Evolutionary conservation across 1,140 invertebrate genomes (phyloP).

Genomic region (Theocolax elegans): DNA sequence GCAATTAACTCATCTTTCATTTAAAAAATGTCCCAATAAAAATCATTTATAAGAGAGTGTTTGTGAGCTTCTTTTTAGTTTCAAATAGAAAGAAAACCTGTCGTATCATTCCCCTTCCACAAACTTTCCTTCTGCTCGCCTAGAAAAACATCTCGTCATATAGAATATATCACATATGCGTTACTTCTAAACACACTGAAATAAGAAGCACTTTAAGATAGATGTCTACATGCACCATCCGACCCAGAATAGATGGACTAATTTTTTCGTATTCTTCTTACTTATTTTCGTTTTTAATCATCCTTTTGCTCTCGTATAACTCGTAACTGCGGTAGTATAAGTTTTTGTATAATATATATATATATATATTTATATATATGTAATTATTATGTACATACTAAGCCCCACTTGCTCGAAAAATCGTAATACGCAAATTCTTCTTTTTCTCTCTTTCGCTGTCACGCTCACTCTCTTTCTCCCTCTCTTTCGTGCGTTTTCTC

Average conservation of each 20-base stretch:
- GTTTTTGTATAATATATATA: slow-evolving; percentile 38
- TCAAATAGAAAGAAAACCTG: slow-evolving; percentile 13
- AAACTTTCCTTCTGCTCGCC: slow-evolving; percentile 41
- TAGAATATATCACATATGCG: slow-evolving; percentile 69
- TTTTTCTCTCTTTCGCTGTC: slow-evolving; percentile 3
- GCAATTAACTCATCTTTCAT: slow-evolving; percentile 5
- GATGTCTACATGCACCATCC: slow-evolving; percentile 65
- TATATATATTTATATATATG: slow-evolving; percentile 55
- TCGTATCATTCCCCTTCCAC: slow-evolving; percentile 32
- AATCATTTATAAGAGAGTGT: slow-evolving; percentile 36
- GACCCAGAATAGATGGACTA: slow-evolving; percentile 63
- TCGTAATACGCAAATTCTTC: slow-evolving; percentile 34
- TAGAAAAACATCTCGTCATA: slow-evolving; percentile 57
- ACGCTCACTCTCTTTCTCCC: slow-evolving; percentile 24
- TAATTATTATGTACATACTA: slow-evolving; percentile 62
- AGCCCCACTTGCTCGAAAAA: slow-evolving; percentile 49
- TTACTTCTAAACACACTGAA: slow-evolving; percentile 69
- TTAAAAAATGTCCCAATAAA: slow-evolving; percentile 12
- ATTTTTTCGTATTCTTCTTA: slow-evolving; percentile 54
- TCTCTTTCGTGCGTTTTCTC: slow-evolving; percentile 32
- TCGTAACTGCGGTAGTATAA: slow-evolving; percentile 56
- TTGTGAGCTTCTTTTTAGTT: slow-evolving; percentile 9
- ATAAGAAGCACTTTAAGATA: slow-evolving; percentile 71
- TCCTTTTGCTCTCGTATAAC: slow-evolving; percentile 51
- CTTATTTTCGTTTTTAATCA: slow-evolving; percentile 33